Percentiles rank a stretch among this genome's conserved stretches.
Conservation (phyloP, 1,140 invertebrate species). For the Cepaea nemoralis region DNA sequence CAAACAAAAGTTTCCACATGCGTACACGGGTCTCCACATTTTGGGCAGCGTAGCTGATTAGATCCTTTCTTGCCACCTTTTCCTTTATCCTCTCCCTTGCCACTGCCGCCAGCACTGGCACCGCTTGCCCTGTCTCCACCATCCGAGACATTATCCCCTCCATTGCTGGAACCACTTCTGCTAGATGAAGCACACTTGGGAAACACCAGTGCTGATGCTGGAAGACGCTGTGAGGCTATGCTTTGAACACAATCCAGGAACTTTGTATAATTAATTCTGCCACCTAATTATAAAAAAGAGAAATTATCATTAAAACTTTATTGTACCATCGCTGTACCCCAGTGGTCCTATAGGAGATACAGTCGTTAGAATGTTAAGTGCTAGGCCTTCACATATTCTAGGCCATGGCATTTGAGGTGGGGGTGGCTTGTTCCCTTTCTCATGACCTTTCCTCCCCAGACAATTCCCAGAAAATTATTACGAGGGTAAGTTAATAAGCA, state of each 20-base stretch:
- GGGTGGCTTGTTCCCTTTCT: too few species aligned
- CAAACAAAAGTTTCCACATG: constrained; percentile 97
- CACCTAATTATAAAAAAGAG: too few species aligned
- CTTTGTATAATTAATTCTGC: neutral
- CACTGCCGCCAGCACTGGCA: constrained; percentile 3
- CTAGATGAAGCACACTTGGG: neutral
- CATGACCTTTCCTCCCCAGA: too few species aligned
- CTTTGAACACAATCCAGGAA: neutral
- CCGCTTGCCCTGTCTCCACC: constrained; percentile 46
- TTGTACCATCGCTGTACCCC: too few species aligned
- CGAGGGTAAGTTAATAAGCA: too few species aligned
- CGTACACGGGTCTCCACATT: constrained; percentile 95
- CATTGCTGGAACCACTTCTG: neutral
- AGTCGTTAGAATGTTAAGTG: too few species aligned
- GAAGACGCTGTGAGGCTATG: neutral
- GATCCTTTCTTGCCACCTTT: constrained; percentile 63
- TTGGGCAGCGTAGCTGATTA: constrained; percentile 86
- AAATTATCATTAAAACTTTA: too few species aligned
- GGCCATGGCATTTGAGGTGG: too few species aligned
- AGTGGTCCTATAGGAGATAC: too few species aligned
- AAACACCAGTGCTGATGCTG: neutral
- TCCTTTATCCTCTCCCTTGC: constrained; percentile 45
- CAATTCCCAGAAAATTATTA: too few species aligned
- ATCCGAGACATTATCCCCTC: neutral
- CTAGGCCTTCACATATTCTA: too few species aligned